These are phyloP conservation scores for Lepidurus apus DNA, from an alignment of 1,140 invertebrate species.

Conservation along the genomic window DNA sequence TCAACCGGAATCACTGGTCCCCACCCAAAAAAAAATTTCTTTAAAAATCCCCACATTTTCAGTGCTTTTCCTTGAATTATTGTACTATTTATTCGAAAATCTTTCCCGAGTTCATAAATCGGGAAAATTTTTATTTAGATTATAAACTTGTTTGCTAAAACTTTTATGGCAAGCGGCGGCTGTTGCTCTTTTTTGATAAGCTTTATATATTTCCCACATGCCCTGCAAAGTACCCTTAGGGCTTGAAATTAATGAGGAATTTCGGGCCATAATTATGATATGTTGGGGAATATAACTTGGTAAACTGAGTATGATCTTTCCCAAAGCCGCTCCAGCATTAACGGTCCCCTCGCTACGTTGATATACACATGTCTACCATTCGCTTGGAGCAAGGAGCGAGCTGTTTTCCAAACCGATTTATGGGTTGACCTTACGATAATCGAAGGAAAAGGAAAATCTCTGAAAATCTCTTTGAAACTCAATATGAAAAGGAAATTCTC, in stretches of 20 bases:
- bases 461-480: background rate
- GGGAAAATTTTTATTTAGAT: background rate
- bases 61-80: too few relatives aligned
- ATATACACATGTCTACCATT: background rate
- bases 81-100: background rate
- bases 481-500: background rate
- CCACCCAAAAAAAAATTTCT: too few relatives aligned
- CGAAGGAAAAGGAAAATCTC: background rate
- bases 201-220: too few relatives aligned
- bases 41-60: background rate
- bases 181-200: background rate
- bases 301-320: conserved; percentile 1
- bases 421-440: background rate
- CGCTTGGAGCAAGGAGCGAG: background rate
- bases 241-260: conserved; percentile 18
- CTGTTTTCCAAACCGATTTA: background rate
- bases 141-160: background rate
- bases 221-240: background rate
- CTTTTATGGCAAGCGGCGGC: background rate
- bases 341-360: background rate
- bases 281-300: conserved; percentile 1
- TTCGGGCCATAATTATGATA: conserved; percentile 14
- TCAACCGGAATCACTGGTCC: background rate
- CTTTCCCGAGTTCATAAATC: background rate
- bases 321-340: background rate